These are phyloP conservation scores for Acleris holmiana DNA, from an alignment of 2,888 invertebrate species.

Conservation along the genomic window DNA sequence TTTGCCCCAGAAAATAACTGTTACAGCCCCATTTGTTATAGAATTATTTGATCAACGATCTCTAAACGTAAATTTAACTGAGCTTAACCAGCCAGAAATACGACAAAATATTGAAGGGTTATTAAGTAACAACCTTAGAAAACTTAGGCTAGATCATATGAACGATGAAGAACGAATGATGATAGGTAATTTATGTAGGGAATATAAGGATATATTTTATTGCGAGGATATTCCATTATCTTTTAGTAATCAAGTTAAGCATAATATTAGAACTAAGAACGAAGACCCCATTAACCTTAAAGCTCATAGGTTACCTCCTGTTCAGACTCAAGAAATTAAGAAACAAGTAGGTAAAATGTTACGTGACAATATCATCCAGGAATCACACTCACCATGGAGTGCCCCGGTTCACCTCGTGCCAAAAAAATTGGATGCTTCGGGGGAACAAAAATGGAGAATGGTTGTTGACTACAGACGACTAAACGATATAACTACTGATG, in stretches of 20 bases:
- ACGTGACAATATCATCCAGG: conserved; percentile 50
- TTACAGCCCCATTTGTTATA: conserved; percentile 25
- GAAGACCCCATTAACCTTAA: conserved; percentile 47
- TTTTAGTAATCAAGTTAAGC: conserved; percentile 16
- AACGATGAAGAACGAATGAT: conserved; percentile 7
- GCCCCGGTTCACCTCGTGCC: conserved; percentile 57
- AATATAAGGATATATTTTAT: conserved; percentile 23
- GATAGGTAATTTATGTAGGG: conserved; percentile 6
- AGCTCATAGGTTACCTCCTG: conserved; percentile 45
- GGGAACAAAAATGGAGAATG: conserved; percentile 51
- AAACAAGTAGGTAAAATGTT: conserved; percentile 50
- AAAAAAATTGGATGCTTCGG: conserved; percentile 52
- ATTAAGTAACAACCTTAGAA: not conserved
- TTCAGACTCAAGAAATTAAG: conserved; percentile 47
- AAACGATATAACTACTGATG: conserved; percentile 48
- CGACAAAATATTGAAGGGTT: not conserved
- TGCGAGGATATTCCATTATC: conserved; percentile 17
- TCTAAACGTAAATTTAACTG: not conserved
- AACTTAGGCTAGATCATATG: conserved; percentile 7
- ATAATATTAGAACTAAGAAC: conserved; percentile 38
- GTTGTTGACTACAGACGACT: conserved; percentile 42
- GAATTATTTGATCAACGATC: not conserved
- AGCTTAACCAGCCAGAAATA: too few relatives aligned
- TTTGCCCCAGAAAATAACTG: conserved; percentile 9
- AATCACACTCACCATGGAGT: conserved; percentile 52